A percentile compares a stretch with the other conserved stretches of the same genome.
These are phyloP conservation scores for Sapayoa aenigma DNA, from an alignment of 2,113 vertebrate species.

Conservation along the genomic window DNA sequence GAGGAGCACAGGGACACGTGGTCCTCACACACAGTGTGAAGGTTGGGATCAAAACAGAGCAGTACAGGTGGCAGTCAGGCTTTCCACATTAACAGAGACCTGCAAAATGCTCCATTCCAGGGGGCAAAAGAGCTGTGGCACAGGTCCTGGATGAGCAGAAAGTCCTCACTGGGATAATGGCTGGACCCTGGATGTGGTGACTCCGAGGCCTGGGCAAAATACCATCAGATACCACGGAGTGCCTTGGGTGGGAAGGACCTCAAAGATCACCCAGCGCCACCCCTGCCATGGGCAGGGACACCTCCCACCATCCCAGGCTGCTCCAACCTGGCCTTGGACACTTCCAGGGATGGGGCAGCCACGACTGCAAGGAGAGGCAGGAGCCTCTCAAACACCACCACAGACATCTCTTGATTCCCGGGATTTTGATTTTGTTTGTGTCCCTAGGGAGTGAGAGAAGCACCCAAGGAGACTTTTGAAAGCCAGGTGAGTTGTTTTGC, in stretches of 20 bases:
- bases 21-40: not conserved
- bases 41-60: not conserved
- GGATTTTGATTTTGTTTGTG: not conserved
- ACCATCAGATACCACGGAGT: not conserved
- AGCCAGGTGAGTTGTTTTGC: not conserved
- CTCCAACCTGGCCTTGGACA: not conserved
- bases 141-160: not conserved
- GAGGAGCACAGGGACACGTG: not conserved
- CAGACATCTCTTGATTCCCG: not conserved
- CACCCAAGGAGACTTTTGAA: not conserved
- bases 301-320: not conserved
- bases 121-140: not conserved
- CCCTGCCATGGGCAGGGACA: not conserved
- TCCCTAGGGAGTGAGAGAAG: not conserved
- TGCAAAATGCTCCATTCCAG: not conserved
- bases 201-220: not conserved
- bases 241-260: not conserved
- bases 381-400: not conserved
- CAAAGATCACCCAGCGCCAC: not conserved
- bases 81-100: not conserved
- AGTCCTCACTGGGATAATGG: not conserved
- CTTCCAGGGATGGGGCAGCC: not conserved
- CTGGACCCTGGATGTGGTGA: fast-evolving
- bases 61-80: not conserved
- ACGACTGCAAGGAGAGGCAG: not conserved